Evolutionary conservation across 2,797 vertebrate species (phyloP).

Genomic region (Ataeniobius toweri): DNA sequence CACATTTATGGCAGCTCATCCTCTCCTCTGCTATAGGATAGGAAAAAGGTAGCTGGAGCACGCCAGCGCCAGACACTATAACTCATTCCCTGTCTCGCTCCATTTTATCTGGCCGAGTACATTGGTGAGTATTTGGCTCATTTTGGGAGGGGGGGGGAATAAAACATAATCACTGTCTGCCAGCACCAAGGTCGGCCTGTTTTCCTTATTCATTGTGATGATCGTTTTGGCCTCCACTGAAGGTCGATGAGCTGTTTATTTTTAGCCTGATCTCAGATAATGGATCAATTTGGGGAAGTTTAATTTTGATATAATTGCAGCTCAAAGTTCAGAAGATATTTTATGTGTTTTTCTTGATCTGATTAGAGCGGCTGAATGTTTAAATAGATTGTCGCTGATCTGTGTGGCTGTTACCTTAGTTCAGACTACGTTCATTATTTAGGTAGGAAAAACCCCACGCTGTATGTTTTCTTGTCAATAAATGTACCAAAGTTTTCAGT

Average conservation of each 20-base stretch:
- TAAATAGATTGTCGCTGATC: conserved; percentile 33
- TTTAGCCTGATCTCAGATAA: conserved; percentile 29
- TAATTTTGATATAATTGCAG: conserved; percentile 38
- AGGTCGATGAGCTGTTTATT: conserved; percentile 61
- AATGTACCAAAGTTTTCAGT: background rate
- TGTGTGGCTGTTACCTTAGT: too few species aligned
- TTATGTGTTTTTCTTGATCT: conserved; percentile 3
- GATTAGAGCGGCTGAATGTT: conserved; percentile 23
- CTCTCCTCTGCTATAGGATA: conserved; percentile 46
- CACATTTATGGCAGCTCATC: conserved; percentile 71
- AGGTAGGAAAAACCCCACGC: too few species aligned
- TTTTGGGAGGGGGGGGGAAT: conserved; percentile 46
- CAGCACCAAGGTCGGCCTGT: conserved; percentile 64
- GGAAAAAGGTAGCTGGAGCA: conserved; percentile 62
- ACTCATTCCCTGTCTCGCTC: conserved; percentile 48
- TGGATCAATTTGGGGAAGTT: conserved; percentile 31
- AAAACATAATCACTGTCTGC: conserved; percentile 69
- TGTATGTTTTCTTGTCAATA: too few species aligned
- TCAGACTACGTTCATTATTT: too few species aligned
- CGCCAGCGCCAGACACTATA: conserved; percentile 57
- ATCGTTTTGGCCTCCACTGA: conserved; percentile 62
- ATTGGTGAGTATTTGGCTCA: conserved; percentile 53
- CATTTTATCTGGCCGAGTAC: conserved; percentile 60
- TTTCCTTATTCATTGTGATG: conserved; percentile 49
- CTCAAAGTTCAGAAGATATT: conserved; percentile 30